Evolutionary conservation across 2,888 invertebrate species (phyloP).

Genomic region (Ecliptopera silaceata): DNA sequence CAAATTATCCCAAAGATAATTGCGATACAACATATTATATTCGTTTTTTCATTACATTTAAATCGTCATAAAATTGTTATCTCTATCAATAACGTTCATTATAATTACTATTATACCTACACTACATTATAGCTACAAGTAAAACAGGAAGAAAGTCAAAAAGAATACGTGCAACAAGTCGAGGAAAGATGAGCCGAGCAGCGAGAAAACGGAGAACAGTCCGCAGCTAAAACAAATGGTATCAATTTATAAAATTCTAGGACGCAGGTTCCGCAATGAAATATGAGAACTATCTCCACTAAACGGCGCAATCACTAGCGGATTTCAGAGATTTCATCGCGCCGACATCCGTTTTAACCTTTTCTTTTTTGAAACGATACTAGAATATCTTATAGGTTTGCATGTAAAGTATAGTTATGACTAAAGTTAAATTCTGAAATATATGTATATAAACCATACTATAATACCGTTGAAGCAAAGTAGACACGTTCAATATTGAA

Average conservation of each 20-base stretch:
- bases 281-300: slow-evolving; percentile 74
- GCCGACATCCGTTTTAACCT: slow-evolving; percentile 49
- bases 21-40: too few species aligned
- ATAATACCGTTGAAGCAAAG: slow-evolving; percentile 9
- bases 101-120: too few species aligned
- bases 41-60: too few species aligned
- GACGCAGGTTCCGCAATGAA: slow-evolving; percentile 67
- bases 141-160: neutral
- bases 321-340: slow-evolving; percentile 69
- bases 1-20: too few species aligned
- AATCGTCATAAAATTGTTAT: too few species aligned
- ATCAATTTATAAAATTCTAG: slow-evolving; percentile 69
- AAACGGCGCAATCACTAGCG: slow-evolving; percentile 78
- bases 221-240: slow-evolving; percentile 56
- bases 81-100: too few species aligned
- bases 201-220: slow-evolving; percentile 31
- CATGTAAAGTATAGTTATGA: neutral
- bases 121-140: too few species aligned
- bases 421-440: neutral
- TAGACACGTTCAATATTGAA: slow-evolving; percentile 66
- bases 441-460: slow-evolving; percentile 8
- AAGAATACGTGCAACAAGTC: slow-evolving; percentile 31
- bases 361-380: slow-evolving; percentile 33
- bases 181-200: slow-evolving; percentile 32
- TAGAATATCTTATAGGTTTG: slow-evolving; percentile 1